These are phyloP conservation scores for Malaclemys terrapin DNA, from an alignment of 2,113 vertebrate species.

Conservation along the genomic window DNA sequence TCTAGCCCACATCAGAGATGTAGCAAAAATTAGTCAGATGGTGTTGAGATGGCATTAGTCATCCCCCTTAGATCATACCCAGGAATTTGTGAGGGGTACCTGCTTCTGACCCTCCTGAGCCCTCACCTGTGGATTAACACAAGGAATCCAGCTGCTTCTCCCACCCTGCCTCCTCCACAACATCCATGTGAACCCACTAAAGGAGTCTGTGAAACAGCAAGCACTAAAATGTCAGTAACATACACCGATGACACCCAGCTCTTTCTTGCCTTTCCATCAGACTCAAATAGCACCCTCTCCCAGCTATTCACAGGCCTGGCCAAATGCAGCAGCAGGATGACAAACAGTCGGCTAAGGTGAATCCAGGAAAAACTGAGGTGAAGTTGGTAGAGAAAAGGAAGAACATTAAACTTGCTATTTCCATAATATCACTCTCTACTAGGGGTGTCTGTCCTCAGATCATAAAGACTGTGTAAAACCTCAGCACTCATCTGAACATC, in stretches of 20 bases:
- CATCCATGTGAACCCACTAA: too few species aligned
- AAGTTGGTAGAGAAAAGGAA: neutral
- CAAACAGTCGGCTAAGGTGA: fast-evolving
- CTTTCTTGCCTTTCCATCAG: neutral
- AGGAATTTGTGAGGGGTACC: neutral
- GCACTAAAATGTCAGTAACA: neutral
- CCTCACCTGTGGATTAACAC: too few species aligned
- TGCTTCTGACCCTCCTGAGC: neutral
- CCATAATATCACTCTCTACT: neutral
- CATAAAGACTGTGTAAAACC: neutral
- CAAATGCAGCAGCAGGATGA: fast-evolving
- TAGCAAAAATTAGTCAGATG: neutral
- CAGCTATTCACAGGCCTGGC: neutral
- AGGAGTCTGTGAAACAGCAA: too few species aligned
- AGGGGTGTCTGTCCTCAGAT: neutral
- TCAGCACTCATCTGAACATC: fast-evolving
- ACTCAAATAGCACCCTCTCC: fast-evolving
- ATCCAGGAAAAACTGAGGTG: fast-evolving
- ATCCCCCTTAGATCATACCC: neutral
- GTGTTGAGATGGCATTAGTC: neutral
- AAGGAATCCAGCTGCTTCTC: too few species aligned
- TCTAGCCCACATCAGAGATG: neutral
- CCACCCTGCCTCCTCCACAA: too few species aligned
- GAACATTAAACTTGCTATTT: neutral
- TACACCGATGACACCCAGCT: neutral